phyloP scores from a whole-genome alignment of 2,113 vertebrate genomes.

The Garra rufa region DNA sequence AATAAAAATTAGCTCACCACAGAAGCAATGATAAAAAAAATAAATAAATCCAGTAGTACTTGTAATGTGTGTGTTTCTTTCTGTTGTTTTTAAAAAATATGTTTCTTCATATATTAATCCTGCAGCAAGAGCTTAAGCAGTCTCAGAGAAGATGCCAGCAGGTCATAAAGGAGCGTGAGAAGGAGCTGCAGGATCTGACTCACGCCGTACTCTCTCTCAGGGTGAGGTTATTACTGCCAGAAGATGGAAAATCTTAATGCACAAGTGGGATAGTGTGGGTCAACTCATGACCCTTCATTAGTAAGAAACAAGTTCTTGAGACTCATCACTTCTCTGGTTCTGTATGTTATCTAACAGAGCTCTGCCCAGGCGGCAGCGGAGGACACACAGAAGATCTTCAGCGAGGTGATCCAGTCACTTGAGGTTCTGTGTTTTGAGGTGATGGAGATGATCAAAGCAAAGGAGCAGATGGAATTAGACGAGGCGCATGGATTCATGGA shows the following conservation, averaged over 20 bases:
- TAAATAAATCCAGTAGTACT: background rate
- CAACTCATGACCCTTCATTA: background rate
- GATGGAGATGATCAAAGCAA: slow-evolving; percentile 50
- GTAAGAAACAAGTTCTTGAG: background rate
- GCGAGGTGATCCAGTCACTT: slow-evolving; percentile 54
- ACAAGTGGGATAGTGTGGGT: background rate
- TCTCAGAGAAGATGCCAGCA: slow-evolving; percentile 39
- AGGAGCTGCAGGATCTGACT: background rate
- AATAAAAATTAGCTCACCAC: background rate
- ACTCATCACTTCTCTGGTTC: background rate
- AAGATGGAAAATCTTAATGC: background rate
- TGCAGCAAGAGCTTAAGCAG: slow-evolving; percentile 32
- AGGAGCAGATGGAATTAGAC: slow-evolving; percentile 42
- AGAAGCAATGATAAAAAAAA: background rate
- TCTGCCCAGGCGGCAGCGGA: slow-evolving; percentile 51
- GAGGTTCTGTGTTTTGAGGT: slow-evolving; percentile 60
- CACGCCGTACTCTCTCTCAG: slow-evolving; percentile 9
- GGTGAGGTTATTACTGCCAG: slow-evolving; percentile 19
- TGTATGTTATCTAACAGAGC: slow-evolving; percentile 11
- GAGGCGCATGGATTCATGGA: slow-evolving; percentile 33
- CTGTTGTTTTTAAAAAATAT: background rate
- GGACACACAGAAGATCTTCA: slow-evolving; percentile 60
- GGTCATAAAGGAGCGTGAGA: slow-evolving; percentile 25
- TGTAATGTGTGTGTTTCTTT: background rate
- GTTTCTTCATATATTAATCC: background rate